Evolutionary conservation across 2,888 invertebrate genomes (phyloP), one percentile per base, ranked within the genome.

Genomic region (Thumatha senex): DNA sequence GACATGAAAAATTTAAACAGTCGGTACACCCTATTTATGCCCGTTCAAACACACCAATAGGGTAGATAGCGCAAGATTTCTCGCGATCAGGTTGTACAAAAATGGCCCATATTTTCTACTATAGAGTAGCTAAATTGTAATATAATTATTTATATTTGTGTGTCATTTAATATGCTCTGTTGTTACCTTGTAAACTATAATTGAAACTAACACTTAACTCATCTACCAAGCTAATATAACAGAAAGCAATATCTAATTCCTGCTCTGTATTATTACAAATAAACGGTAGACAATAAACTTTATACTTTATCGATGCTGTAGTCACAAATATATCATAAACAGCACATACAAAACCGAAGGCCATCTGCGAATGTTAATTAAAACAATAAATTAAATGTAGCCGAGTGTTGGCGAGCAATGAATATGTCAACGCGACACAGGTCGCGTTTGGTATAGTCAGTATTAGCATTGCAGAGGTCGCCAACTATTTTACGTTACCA

Each of bases 341-440:
- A 78, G 65, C 63, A 70, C 63, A 74, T 74, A 64, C 72, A 76
- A 72, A 77, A 75, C 76, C 77, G 76, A 76, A 76, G 76, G 74
- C 69, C 70, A 71, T 66, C 70, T 71, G 70, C 65, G 72, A 71
- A 71, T 81, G 81, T 83, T 83, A 84, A 84, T 84, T 82, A 83
- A 84, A 84, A 83, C 84, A 79, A 84, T 84, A 84, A 84, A 84
- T 84, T 84, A 72, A 71, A 64, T 67, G 58, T 68, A 63, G 68
- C 72, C 75, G 69, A 76, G 70, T 74, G 70, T 70, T 69, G 78
- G 74, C 64, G 71, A 74, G 75, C 83, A 76, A 84, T 84, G 83
- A 85, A 84, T 84, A 82, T 84, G 84, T 84, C 84, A 80, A 70
- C 62, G 63, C 69, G 70, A 76, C 78, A 69, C 72, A 74, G 78